A percentile compares a stretch with the other conserved stretches of the same genome.
phyloP scores from a whole-genome alignment of 1,140 invertebrate species.

The Pseudomyrmex gracilis region DNA sequence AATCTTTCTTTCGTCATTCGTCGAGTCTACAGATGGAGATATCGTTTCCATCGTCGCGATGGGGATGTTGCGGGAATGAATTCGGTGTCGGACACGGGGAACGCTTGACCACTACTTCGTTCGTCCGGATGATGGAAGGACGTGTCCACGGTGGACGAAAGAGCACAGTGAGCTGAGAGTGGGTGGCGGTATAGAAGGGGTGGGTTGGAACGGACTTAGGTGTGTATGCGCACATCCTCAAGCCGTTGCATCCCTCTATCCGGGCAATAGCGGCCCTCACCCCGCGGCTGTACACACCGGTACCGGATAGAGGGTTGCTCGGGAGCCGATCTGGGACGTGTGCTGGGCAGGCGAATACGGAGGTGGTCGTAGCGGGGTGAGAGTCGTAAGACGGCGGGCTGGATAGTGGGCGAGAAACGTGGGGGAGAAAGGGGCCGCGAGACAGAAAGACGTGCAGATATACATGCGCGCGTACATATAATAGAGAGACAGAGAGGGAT shows the following conservation, averaged over 20 bases:
- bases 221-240: constrained; percentile 67
- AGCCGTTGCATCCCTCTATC: constrained; percentile 72
- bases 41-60: constrained; percentile 21
- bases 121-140: constrained; percentile 68
- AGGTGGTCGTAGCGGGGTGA: constrained; percentile 68
- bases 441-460: constrained; percentile 68
- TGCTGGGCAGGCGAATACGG: constrained; percentile 75
- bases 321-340: constrained; percentile 78
- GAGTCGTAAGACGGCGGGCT: constrained; percentile 69
- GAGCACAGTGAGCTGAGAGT: constrained; percentile 49
- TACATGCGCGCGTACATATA: constrained; percentile 65
- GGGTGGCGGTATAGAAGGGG: constrained; percentile 33
- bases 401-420: constrained; percentile 27
- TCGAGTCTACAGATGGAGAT: constrained; percentile 12
- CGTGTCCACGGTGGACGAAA: constrained; percentile 63
- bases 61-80: constrained; percentile 49
- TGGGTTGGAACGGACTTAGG: constrained; percentile 57
- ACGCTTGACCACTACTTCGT: constrained; percentile 66
- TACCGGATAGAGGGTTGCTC: constrained; percentile 73
- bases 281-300: constrained; percentile 66
- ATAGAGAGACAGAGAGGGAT: constrained; percentile 70
- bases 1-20: neutral
- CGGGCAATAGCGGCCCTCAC: constrained; percentile 47
- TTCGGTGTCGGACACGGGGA: constrained; percentile 28
- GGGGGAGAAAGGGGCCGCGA: constrained; percentile 41